Percentiles rank a stretch among this genome's conserved stretches.
Conservation (phyloP, 2,888 invertebrate genomes). For the Polymixis flavicincta region DNA sequence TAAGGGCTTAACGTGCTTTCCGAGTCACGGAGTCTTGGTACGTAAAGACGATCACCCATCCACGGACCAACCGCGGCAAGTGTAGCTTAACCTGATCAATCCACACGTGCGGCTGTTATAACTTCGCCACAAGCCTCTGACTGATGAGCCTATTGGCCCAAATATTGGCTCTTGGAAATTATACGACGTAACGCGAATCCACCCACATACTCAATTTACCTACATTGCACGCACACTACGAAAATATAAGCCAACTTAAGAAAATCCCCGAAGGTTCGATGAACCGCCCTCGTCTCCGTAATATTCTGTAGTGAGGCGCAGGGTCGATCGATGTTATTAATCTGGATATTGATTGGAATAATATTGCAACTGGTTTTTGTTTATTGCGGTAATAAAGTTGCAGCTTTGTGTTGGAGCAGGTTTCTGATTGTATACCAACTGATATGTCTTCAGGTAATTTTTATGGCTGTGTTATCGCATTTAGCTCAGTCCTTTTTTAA, state of each 20-base stretch:
- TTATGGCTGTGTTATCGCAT: background rate
- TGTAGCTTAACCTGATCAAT: too few species aligned
- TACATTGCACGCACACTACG: slow-evolving; percentile 34
- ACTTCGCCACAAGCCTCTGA: too few species aligned
- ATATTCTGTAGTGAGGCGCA: slow-evolving; percentile 5
- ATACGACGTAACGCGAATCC: slow-evolving; percentile 15
- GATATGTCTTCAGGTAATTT: slow-evolving; percentile 25
- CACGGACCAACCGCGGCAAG: too few species aligned
- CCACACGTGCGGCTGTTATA: too few species aligned
- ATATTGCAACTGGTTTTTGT: slow-evolving; percentile 60
- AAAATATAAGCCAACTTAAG: slow-evolving; percentile 36
- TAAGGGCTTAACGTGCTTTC: too few species aligned
- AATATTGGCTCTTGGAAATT: slow-evolving; percentile 51
- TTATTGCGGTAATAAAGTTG: slow-evolving; percentile 35
- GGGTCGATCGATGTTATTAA: slow-evolving; percentile 37
- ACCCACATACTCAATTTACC: slow-evolving; percentile 45
- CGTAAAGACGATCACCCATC: too few species aligned
- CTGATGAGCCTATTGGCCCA: slow-evolving; percentile 35
- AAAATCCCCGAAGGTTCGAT: slow-evolving; percentile 41
- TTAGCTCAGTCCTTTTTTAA: background rate
- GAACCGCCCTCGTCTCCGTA: slow-evolving; percentile 26
- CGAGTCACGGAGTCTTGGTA: too few species aligned
- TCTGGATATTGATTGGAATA: slow-evolving; percentile 44
- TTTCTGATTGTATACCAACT: slow-evolving; percentile 26
- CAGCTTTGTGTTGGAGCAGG: slow-evolving; percentile 51